These are phyloP conservation scores for Rhipidura dahli DNA, from an alignment of 2,113 vertebrate species.

Conservation along the genomic window DNA sequence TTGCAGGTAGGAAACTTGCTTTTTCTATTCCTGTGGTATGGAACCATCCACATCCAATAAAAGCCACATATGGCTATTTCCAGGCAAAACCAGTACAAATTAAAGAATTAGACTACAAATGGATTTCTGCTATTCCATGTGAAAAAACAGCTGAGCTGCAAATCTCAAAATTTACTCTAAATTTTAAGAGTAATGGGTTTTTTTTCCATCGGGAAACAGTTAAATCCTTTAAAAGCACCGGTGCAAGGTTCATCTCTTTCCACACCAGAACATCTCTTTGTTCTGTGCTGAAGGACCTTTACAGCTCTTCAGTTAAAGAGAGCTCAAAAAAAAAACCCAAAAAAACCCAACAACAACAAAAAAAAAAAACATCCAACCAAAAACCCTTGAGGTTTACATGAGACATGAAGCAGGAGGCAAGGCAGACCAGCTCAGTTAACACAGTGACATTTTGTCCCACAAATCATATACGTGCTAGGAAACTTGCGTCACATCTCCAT, in stretches of 20 bases:
- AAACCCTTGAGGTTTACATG: neutral
- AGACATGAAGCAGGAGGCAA: neutral
- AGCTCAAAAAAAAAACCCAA: neutral
- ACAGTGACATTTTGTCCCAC: slow-evolving; percentile 46
- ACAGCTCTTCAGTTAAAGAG: neutral
- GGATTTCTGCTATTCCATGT: neutral
- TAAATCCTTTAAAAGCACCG: neutral
- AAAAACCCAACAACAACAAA: too few relatives aligned
- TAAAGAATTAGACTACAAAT: neutral
- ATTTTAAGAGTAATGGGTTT: neutral
- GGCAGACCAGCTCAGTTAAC: slow-evolving; percentile 21
- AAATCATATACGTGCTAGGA: slow-evolving; percentile 29
- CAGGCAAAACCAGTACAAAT: neutral
- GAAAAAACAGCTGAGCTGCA: neutral
- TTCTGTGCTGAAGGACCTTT: neutral
- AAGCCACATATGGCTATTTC: neutral
- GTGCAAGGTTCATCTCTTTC: neutral
- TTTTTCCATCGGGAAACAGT: neutral
- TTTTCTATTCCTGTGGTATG: neutral
- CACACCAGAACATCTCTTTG: neutral
- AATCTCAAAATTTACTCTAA: neutral
- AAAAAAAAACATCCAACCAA: neutral
- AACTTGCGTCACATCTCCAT: slow-evolving; percentile 39
- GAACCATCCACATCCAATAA: neutral
- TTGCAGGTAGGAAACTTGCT: neutral